Base-by-base conservation (phyloP, 2,888 invertebrate species). In the Eulithis prunata region DNA sequence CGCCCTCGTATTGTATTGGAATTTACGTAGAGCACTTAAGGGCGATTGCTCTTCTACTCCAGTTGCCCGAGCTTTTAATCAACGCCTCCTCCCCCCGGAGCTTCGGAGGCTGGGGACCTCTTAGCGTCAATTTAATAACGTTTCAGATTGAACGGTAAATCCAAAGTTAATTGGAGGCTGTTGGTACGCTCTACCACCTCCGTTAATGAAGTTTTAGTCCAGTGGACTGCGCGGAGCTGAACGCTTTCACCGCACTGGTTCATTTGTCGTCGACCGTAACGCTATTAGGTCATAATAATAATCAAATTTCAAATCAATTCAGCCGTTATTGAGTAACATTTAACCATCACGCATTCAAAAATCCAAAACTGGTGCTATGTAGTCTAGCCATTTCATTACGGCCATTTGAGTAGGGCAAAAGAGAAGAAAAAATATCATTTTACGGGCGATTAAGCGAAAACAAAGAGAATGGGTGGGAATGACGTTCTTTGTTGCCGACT, bases 91-190 rank as follows among this genome's bases (percentile, higher is more conserved):
- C 78, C 78, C 81, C 74, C 69, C 32, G 32, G 32, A 32, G 32
- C 32, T 32, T 5, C 47, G 38, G 78, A 70, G 75, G 73, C 77
- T 76, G 72, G 81, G 78, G 78, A 80, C 76, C 79, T 80, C 76
- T 79, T 81, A 80, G 78, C 82, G 81, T 82, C 83, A 82, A 83
- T 85, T 87, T 85, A 86, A 86, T 85, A 83, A 80, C 77, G 74
- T 79, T 79, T 75, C 58, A 79, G 81, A 82, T 78, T 77, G 76
- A 75, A 75, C 78, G 76, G 74, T 70, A 75, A 81, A 82, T 83
- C 79, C 76, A 75, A 78, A 78, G 75, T 72, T 75, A 63, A 75
- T 70, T 69, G 66, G 56, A 62, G 59, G 49, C 51, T 55, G 59
- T 66, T 56, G 62, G 62, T 62, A 56, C 41, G 58, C 64, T 53